These are phyloP conservation scores for Zaprionus kolodkinae DNA, from an alignment of 1,140 invertebrate genomes.

Conservation along the genomic window DNA sequence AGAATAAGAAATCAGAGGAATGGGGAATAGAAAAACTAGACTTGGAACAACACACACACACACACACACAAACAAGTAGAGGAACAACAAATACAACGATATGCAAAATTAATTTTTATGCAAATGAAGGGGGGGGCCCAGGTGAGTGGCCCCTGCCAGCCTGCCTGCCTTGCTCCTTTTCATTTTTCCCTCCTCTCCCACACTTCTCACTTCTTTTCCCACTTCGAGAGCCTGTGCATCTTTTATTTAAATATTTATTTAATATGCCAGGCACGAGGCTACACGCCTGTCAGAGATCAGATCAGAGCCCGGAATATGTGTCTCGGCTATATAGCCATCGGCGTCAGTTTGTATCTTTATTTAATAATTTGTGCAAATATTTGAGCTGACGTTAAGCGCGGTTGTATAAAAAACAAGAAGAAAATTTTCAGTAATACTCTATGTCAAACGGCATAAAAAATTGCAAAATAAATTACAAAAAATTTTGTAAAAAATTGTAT, in stretches of 20 bases:
- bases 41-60: slow-evolving; percentile 13
- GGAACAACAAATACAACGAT: slow-evolving; percentile 39
- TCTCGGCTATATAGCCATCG: background rate
- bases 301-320: slow-evolving; percentile 4
- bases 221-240: slow-evolving; percentile 17
- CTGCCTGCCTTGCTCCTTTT: background rate
- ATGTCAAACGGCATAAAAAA: slow-evolving; percentile 33
- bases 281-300: slow-evolving; percentile 30
- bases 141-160: background rate
- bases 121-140: slow-evolving; percentile 61
- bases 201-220: background rate
- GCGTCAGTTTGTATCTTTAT: slow-evolving; percentile 43
- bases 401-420: background rate
- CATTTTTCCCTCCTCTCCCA: background rate
- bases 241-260: slow-evolving; percentile 81
- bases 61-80: slow-evolving; percentile 54
- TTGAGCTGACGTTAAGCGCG: slow-evolving; percentile 45
- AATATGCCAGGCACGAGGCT: slow-evolving; percentile 75
- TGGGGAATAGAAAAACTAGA: slow-evolving; percentile 9
- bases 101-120: slow-evolving; percentile 83
- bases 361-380: slow-evolving; percentile 76
- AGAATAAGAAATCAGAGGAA: background rate
- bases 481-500: background rate
- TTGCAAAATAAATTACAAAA: slow-evolving; percentile 10
- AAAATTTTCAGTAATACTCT: slow-evolving; percentile 4